Base-by-base conservation (phyloP, 1,140 invertebrate species). In the Sycophila sp. region DNA sequence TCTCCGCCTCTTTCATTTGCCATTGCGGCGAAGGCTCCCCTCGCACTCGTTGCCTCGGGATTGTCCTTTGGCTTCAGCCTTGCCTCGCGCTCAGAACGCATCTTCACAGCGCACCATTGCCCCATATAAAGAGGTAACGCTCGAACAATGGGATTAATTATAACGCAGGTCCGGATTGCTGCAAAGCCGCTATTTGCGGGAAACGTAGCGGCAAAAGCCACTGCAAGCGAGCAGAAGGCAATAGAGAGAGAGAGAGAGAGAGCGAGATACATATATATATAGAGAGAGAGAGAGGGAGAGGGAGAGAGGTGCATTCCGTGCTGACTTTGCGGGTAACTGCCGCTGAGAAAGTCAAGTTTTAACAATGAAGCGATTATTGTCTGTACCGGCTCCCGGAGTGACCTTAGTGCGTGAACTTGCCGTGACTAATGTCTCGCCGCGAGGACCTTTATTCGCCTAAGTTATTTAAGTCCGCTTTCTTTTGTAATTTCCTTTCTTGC, bases 121-220 rank as follows among this genome's bases (percentile, higher is more conserved):
- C 69, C 71, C 69, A 74, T 74, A 78, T 77, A 71, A 71, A 73
- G 5, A 2, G 7, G 69, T 8, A 63, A 51, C 71, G 65, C 65
- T 75, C 74, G 76, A 83, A 83, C 80, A 83, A 83, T 82, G 67
- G 76, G 76, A 83, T 83, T 83, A 84, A 84, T 84, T 82, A 83
- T 80, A 83, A 79, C 76, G 79, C 77, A 71, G 78, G 77, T 77
- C 75, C 65, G 76, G 70, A 83, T 81, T 75, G 78, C 77, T 77
- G 77, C 73, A 79, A 79, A 77, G 78, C 78, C 78, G 77, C 73
- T 79, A 80, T 78, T 82, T 77, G 76, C 74, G 76, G 76, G 71
- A 78, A 76, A 68, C 74, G 28, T n/a, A 24, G 42, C 26, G 47
- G 30, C 62, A 5, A n/a, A n/a, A n/a, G n/a, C n/a, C n/a, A n/a